phyloP scores from a whole-genome alignment of 2,113 vertebrate species.

The Oncorhynchus nerka region DNA sequence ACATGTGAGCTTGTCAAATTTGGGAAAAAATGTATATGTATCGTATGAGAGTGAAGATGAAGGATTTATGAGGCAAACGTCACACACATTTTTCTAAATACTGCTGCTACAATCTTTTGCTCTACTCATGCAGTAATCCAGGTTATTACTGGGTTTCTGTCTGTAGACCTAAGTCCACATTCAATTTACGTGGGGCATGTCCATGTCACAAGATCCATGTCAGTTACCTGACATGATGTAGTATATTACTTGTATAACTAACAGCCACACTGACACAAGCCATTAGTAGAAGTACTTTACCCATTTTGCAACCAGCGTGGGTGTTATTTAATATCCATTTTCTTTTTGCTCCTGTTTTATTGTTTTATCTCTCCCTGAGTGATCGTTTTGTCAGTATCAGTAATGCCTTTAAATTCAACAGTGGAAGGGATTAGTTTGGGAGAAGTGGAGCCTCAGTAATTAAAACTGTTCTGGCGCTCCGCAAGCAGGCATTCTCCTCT shows the following conservation, averaged over 20 bases:
- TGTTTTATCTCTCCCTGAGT: conserved; percentile 63
- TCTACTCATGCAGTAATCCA: too few relatives aligned
- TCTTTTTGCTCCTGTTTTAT: conserved; percentile 26
- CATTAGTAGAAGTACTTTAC: neutral
- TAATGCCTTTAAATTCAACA: conserved; percentile 66
- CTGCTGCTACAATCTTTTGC: too few relatives aligned
- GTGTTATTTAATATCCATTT: conserved; percentile 54
- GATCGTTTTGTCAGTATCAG: conserved; percentile 67
- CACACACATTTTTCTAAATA: too few relatives aligned
- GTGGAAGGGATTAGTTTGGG: conserved; percentile 57
- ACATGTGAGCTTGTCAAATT: too few relatives aligned
- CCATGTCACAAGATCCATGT: neutral
- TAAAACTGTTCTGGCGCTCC: conserved; percentile 66
- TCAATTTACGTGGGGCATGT: neutral
- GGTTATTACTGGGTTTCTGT: too few relatives aligned
- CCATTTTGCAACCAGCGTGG: conserved; percentile 17
- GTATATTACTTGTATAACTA: neutral
- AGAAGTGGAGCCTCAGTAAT: conserved; percentile 62
- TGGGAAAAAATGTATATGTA: too few relatives aligned
- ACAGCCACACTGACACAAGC: neutral
- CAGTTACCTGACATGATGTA: neutral
- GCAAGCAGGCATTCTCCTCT: conserved; percentile 16
- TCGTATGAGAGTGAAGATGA: neutral
- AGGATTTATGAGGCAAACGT: too few relatives aligned
- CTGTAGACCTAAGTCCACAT: too few relatives aligned